These are phyloP conservation scores for Agrotis puta DNA, from an alignment of 2,888 invertebrate species.

Conservation along the genomic window DNA sequence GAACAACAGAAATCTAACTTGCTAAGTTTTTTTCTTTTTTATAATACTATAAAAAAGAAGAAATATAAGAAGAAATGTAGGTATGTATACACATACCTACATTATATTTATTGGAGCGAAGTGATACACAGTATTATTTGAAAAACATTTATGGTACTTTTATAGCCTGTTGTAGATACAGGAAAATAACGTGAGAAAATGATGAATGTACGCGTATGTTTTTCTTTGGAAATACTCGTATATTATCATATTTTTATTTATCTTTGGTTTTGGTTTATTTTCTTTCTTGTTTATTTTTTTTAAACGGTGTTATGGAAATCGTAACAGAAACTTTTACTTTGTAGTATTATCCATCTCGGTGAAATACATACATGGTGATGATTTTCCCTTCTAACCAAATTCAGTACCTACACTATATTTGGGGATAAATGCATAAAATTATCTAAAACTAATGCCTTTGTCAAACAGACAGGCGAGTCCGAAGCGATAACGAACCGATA, in stretches of 20 bases:
- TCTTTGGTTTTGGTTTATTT: not conserved
- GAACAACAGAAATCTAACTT: not conserved
- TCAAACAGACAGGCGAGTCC: too few species aligned
- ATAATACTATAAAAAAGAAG: too few species aligned
- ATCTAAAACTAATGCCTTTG: too few species aligned
- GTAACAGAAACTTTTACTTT: not conserved
- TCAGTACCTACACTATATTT: too few species aligned
- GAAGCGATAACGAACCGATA: too few species aligned
- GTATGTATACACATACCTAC: not conserved
- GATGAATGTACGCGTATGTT: conserved; percentile 3
- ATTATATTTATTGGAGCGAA: conserved; percentile 1
- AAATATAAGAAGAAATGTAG: too few species aligned
- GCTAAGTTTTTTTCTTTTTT: conserved; percentile 5
- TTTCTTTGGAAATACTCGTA: conserved; percentile 9
- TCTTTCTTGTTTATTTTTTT: not conserved
- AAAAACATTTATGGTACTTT: conserved; percentile 25
- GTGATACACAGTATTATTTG: conserved; percentile 41
- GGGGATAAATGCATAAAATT: too few species aligned
- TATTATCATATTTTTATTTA: not conserved
- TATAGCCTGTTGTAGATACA: conserved; percentile 29
- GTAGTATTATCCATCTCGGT: not conserved
- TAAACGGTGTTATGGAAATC: not conserved
- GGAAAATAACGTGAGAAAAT: conserved; percentile 28
- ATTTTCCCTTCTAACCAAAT: not conserved
- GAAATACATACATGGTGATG: not conserved